These are phyloP conservation scores for Himalopsyche phryganea DNA, from an alignment of 1,140 invertebrate species.

Conservation along the genomic window DNA sequence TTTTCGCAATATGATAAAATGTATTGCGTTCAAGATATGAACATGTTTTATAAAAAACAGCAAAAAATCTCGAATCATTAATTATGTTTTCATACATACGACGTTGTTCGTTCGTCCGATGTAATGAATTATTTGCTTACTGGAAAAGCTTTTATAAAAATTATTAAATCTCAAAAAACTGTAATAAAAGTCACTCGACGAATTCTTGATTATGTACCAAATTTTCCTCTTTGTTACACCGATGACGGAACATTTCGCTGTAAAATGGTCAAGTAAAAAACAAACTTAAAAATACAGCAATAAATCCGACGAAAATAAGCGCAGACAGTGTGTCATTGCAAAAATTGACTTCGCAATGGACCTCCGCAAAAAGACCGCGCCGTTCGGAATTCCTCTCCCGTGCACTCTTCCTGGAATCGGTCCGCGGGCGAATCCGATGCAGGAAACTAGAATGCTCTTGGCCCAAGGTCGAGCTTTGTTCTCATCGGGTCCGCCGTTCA, in stretches of 20 bases:
- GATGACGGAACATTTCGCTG: neutral
- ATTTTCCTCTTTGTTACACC: neutral
- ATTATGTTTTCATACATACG: no score
- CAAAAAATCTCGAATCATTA: no score
- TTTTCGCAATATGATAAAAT: no score
- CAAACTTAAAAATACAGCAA: neutral
- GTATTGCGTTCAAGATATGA: no score
- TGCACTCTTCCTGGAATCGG: slow-evolving; percentile 17
- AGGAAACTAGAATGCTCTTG: slow-evolving; percentile 14
- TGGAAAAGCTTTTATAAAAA: no score
- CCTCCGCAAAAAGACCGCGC: slow-evolving; percentile 8
- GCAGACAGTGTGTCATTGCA: slow-evolving; percentile 14
- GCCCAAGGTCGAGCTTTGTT: slow-evolving; percentile 19
- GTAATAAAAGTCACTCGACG: no score
- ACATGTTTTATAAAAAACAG: no score
- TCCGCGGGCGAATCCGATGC: slow-evolving; percentile 6
- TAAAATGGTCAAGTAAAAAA: slow-evolving; percentile 1
- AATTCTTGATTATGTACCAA: no score
- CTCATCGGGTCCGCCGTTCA: slow-evolving; percentile 7
- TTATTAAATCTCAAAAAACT: no score
- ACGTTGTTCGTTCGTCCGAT: no score
- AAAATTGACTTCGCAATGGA: slow-evolving; percentile 15
- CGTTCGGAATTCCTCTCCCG: slow-evolving; percentile 2
- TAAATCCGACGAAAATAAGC: neutral
- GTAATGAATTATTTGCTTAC: no score